Base-by-base conservation (phyloP, 2,888 invertebrate species). In the Acrobasis suavella region DNA sequence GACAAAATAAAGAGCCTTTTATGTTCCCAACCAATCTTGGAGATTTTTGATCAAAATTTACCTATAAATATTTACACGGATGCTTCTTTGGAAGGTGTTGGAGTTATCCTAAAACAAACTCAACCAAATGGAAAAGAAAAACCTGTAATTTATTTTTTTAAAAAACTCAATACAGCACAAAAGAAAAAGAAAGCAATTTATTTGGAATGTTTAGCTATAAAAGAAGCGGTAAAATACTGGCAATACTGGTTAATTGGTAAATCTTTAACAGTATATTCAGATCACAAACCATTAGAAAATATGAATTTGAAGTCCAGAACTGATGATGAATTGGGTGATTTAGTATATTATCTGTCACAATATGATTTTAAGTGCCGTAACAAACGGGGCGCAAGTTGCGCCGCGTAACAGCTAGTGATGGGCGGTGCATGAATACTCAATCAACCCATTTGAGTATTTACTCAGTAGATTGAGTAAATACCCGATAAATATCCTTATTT, bases 301-400 rank as follows among this genome's bases (percentile, higher is more conserved):
- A 3, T 50, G 7, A 50, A 50, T 9, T 3, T 50, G 9, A 51
- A 61, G 55, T 51, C 67, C 12, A 71, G 72, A 64, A 70, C 72
- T 2, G 75, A 75, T 49, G 72, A 73, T 50, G 73, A 73, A 63
- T 54, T 73, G 15, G 74, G 71, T 1, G 71, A 72, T 67, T 16
- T 74, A 8, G 63, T 71, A 50, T 72, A 72, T 63, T 76, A 75
- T 59, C 52, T 76, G 15, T 78, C 75, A 12, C 75, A 75, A 64
- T 76, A 72, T 15, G 69, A 72, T 65, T 71, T 72, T 60, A 62
- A n/a, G n/a, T n/a, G n/a, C n/a, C n/a, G n/a, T n/a, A n/a, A n/a
- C n/a, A n/a, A n/a, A n/a, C n/a, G n/a, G n/a, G n/a, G n/a, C n/a
- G n/a, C n/a, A n/a, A n/a, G n/a, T n/a, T n/a, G n/a, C n/a, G n/a